A percentile compares a stretch with the other conserved stretches of the same genome.
Conservation (phyloP, 2,888 invertebrate genomes). For the Hybos culiciformis region DNA sequence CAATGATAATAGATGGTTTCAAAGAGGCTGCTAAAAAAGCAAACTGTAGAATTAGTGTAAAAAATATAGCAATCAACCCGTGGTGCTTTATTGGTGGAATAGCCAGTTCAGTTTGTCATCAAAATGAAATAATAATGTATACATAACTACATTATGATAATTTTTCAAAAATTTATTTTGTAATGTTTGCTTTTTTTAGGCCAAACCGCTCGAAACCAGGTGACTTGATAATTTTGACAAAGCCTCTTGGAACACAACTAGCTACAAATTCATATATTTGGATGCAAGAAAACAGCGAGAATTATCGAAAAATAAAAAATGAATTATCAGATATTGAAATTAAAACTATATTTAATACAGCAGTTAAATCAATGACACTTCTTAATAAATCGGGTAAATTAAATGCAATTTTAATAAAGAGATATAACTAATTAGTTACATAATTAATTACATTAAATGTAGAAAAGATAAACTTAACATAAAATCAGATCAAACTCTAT, state of each 20-base stretch:
- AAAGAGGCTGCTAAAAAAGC: conserved; percentile 57
- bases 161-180: background rate
- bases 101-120: conserved; percentile 57
- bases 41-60: conserved; percentile 54
- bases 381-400: conserved; percentile 49
- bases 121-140: conserved; percentile 62
- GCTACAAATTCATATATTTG: conserved; percentile 71
- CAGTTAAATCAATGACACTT: conserved; percentile 66
- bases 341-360: conserved; percentile 51
- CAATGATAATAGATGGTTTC: conserved; percentile 65
- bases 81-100: conserved; percentile 78
- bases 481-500: too few relatives aligned
- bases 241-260: conserved; percentile 72
- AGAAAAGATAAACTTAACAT: too few relatives aligned
- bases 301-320: conserved; percentile 53
- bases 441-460: conserved; percentile 30
- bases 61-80: conserved; percentile 64
- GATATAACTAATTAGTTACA: conserved; percentile 35
- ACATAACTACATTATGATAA: conserved; percentile 18
- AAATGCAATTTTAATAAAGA: conserved; percentile 25
- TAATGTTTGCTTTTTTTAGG: conserved; percentile 36
- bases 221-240: conserved; percentile 70
- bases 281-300: conserved; percentile 53
- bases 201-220: conserved; percentile 63
- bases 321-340: conserved; percentile 57